Conservation (phyloP, 2,113 vertebrate genomes). For the Oryzias curvinotus region DNA sequence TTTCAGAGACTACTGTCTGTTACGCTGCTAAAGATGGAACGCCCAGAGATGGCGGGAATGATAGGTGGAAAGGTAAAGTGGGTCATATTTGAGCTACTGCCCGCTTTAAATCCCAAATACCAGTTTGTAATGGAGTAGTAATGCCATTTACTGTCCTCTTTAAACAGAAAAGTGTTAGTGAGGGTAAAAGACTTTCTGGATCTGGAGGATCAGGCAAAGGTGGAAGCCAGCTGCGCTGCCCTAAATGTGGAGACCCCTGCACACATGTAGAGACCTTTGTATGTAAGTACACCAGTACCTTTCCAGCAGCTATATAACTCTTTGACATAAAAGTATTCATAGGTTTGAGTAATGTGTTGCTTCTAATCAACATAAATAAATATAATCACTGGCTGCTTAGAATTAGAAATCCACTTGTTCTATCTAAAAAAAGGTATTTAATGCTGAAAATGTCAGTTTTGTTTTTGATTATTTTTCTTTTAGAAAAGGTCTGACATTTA, state of each 20-base stretch:
- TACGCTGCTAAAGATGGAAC: slow-evolving; percentile 89
- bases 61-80: slow-evolving; percentile 86
- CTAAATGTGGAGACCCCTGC: slow-evolving; percentile 95
- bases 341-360: no score
- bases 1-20: slow-evolving; percentile 86
- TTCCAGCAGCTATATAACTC: background rate
- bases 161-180: slow-evolving; percentile 85
- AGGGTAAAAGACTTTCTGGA: slow-evolving; percentile 82
- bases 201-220: slow-evolving; percentile 92
- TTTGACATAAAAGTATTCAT: no score
- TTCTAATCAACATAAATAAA: no score
- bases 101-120: background rate
- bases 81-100: background rate
- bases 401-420: no score
- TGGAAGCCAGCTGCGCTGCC: slow-evolving; percentile 91
- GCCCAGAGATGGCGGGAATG: slow-evolving; percentile 86
- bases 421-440: no score
- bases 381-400: no score
- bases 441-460: no score
- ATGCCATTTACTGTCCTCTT: background rate
- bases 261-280: slow-evolving; percentile 98
- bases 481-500: no score
- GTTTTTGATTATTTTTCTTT: no score
- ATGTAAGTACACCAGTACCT: slow-evolving; percentile 81
- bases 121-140: background rate